These are phyloP conservation scores for Acronicta alni DNA, from an alignment of 2,888 invertebrate species.

Conservation along the genomic window DNA sequence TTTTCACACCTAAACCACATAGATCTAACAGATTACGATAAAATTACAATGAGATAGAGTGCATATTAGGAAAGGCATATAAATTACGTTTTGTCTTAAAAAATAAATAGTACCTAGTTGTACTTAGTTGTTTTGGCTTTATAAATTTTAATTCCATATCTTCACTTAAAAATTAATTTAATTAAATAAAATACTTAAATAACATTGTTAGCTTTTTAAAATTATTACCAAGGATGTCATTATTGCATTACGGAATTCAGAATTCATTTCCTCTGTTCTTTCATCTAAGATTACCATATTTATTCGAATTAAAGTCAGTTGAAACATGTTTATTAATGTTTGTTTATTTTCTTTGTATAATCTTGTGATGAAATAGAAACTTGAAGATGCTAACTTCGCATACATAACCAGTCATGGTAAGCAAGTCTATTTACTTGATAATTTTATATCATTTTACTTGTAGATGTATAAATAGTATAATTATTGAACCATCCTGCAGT, in stretches of 20 bases:
- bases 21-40: too few species aligned
- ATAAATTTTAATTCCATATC: not conserved
- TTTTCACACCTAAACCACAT: too few species aligned
- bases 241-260: constrained; percentile 13
- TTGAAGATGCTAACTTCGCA: not conserved
- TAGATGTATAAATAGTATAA: not conserved
- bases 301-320: not conserved
- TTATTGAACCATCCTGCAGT: not conserved
- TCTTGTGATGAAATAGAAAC: not conserved
- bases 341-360: not conserved
- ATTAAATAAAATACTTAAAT: not conserved
- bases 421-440: constrained; percentile 23
- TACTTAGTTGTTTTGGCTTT: too few species aligned
- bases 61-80: too few species aligned
- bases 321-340: constrained; percentile 5
- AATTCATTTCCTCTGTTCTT: constrained; percentile 14
- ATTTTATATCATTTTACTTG: constrained; percentile 18
- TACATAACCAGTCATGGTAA: constrained; percentile 2
- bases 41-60: too few species aligned
- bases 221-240: constrained; percentile 22
- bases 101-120: too few species aligned
- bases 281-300: constrained; percentile 14
- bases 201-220: constrained; percentile 11
- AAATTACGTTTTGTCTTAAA: too few species aligned
- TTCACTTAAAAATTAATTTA: constrained; percentile 1